Evolutionary conservation across 2,113 vertebrate species (phyloP), one percentile per base, ranked within the genome.

Genomic region (Xiphias gladius): DNA sequence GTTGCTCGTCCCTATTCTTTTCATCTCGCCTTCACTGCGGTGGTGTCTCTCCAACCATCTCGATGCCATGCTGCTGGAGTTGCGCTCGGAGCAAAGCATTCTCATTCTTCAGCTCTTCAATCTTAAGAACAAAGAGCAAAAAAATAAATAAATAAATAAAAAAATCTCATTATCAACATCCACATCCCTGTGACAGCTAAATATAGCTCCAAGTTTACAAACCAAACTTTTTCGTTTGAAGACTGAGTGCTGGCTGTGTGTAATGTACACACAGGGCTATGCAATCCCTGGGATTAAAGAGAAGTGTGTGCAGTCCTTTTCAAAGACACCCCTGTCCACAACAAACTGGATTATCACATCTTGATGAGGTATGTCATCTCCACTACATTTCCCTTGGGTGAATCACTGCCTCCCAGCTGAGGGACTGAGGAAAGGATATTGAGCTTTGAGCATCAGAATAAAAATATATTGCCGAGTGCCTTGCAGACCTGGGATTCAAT

Each of bases 41-140:
- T 1, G 94, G 73, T 0, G 94, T 85, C 73, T 97, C 96, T 62
- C 96, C 94, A 43, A 96, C 95, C 26, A 94, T 87, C 80, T 96
- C 96, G 20, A 96, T 95, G 91, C 95, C 96, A 63, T 96, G 96
- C 84, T 97, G 97, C 93, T 97, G 96, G 74, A 98, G 94, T 86
- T 97, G 97, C 0, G 96, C 95, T 57, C 96, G 92, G 13, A 98
- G 95, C 80, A 97, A 84, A 14, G 96, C 94, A 0, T 97, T 98
- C 90, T 97, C 97, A 0, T 95, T 97, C 94, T 97, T 97, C 91
- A 97, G 94, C 88, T 98, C 96, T 88, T 97, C 96, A 0, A 98
- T 95, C 97, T 98, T 91, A 76, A 64, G 37, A 79, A 82, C 50
- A 84, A 1, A 57, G 58, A 28, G 54, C 10, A 30, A 6, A 54